Conservation (phyloP, 2,888 invertebrate species). For the Biston betularia region DNA sequence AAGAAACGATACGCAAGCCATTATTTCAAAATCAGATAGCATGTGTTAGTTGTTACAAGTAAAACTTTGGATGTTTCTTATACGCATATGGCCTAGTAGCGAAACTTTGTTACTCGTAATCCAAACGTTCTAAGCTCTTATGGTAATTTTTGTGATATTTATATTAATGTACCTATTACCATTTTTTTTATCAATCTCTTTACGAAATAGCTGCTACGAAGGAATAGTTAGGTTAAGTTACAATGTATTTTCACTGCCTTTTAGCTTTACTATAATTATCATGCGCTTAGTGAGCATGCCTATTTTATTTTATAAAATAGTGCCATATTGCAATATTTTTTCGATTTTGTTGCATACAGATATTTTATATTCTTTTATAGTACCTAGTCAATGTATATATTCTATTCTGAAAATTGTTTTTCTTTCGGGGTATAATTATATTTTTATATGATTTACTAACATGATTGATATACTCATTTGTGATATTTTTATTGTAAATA, state of each 20-base stretch:
- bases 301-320: constrained; percentile 80
- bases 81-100: too few species aligned
- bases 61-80: constrained; percentile 8
- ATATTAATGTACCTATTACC: constrained; percentile 51
- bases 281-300: constrained; percentile 62
- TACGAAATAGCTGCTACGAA: constrained; percentile 55
- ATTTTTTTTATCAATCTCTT: constrained; percentile 47
- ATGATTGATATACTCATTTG: constrained; percentile 72
- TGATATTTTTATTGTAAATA: constrained; percentile 80
- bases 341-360: constrained; percentile 56
- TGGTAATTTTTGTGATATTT: constrained; percentile 66
- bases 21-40: constrained; percentile 30
- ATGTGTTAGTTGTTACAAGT: constrained; percentile 50
- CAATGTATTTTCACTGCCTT: constrained; percentile 67
- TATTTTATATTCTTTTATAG: constrained; percentile 55
- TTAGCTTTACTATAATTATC: constrained; percentile 68
- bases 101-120: too few species aligned
- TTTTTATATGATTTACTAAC: constrained; percentile 49
- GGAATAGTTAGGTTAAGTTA: constrained; percentile 41
- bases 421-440: constrained; percentile 32
- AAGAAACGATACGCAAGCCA: constrained; percentile 37
- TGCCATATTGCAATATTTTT: constrained; percentile 70
- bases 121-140: constrained; percentile 24
- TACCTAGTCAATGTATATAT: constrained; percentile 72
- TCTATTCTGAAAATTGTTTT: constrained; percentile 50